Conservation (phyloP, 2,113 vertebrate species). For the Rhinoderma darwinii region DNA sequence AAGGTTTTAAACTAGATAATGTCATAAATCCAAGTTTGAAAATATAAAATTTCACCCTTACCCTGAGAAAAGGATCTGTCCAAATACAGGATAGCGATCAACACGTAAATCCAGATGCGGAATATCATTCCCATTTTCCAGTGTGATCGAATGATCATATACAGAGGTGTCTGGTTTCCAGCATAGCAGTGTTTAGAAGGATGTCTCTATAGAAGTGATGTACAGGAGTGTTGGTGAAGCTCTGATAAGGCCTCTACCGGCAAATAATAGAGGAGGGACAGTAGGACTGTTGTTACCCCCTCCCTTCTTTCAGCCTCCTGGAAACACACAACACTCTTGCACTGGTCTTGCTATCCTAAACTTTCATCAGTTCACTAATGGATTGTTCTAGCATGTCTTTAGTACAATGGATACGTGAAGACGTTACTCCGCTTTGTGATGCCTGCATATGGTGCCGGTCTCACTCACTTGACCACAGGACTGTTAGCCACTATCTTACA, state of each 20-base stretch:
- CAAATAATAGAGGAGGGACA: neutral
- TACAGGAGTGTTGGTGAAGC: neutral
- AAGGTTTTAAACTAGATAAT: too few relatives aligned
- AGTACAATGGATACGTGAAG: too few relatives aligned
- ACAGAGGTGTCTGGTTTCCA: neutral
- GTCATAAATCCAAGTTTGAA: neutral
- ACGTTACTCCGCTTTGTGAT: too few relatives aligned
- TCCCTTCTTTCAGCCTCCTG: neutral
- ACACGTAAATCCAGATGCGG: neutral
- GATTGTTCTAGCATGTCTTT: too few relatives aligned
- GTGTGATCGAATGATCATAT: too few relatives aligned
- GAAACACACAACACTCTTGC: neutral
- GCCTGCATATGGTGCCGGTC: too few relatives aligned
- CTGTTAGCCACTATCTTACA: too few relatives aligned
- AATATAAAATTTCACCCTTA: neutral
- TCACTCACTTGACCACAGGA: too few relatives aligned
- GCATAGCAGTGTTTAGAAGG: neutral
- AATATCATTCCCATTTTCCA: neutral
- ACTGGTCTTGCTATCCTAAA: neutral
- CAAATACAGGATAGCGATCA: neutral
- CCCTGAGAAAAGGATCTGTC: neutral
- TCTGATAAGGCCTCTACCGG: too few relatives aligned
- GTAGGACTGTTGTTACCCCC: neutral
- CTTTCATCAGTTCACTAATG: neutral
- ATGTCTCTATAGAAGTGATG: neutral